Evolutionary conservation across 2,888 invertebrate genomes (phyloP).

Genomic region (Sminthurides aquaticus): DNA sequence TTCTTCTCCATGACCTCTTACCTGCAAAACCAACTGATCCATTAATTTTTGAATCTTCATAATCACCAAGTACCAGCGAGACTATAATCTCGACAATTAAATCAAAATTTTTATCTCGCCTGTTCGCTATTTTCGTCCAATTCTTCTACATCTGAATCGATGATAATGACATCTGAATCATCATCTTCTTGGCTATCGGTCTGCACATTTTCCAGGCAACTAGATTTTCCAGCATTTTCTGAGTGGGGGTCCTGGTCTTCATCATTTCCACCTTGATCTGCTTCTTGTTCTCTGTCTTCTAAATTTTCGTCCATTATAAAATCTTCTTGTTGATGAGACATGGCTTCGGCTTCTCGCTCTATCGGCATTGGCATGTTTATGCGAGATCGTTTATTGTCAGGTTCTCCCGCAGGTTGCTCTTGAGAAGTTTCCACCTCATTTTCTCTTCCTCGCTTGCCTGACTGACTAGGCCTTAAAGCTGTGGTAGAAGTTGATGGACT

Average conservation of each 20-base stretch:
- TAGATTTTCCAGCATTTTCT: slow-evolving; percentile 26
- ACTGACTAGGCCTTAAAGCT: slow-evolving; percentile 45
- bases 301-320: slow-evolving; percentile 22
- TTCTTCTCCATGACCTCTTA: slow-evolving; percentile 6
- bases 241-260: slow-evolving; percentile 37
- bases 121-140: slow-evolving; percentile 17
- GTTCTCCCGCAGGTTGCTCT: slow-evolving; percentile 27
- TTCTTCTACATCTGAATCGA: slow-evolving; percentile 39
- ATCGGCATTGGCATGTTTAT: slow-evolving; percentile 23
- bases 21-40: no score
- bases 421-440: slow-evolving; percentile 34
- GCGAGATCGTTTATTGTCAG: slow-evolving; percentile 35
- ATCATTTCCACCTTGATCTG: slow-evolving; percentile 36
- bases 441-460: slow-evolving; percentile 38
- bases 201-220: no score
- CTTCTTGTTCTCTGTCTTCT: slow-evolving; percentile 33
- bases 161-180: slow-evolving; percentile 39
- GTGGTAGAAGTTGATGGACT: slow-evolving; percentile 58
- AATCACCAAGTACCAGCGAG: no score
- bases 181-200: slow-evolving; percentile 34
- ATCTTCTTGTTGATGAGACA: slow-evolving; percentile 38
- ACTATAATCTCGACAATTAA: no score
- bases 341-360: slow-evolving; percentile 40
- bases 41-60: no score
- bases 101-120: slow-evolving; percentile 7